A percentile compares a stretch with the other conserved stretches of the same genome.
Conservation (phyloP, 30 jellyfish, hydroid and myxozoan species). For the Aurelia aurita region DNA sequence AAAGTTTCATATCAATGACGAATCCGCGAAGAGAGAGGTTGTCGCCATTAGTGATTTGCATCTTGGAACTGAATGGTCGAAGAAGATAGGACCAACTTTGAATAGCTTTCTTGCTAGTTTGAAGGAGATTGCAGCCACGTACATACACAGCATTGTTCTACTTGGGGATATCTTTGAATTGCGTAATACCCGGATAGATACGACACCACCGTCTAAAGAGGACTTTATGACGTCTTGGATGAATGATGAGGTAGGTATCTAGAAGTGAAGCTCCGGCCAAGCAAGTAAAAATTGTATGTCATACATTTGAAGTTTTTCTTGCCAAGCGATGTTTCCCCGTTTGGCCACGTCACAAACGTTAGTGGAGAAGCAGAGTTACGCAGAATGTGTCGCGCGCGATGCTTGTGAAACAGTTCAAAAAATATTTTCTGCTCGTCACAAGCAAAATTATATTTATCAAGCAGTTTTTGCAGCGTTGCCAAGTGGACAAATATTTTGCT, state of each 20-base stretch:
- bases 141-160: slow-evolving; percentile 40
- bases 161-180: slow-evolving; percentile 61
- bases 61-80: slow-evolving; percentile 59
- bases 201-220: slow-evolving; percentile 52
- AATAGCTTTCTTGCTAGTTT: slow-evolving; percentile 6
- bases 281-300: no score
- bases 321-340: no score
- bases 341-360: no score
- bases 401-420: no score
- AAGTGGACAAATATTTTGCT: no score
- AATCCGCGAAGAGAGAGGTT: slow-evolving; percentile 44
- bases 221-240: slow-evolving; percentile 48
- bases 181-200: slow-evolving; percentile 40
- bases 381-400: no score
- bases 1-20: slow-evolving; percentile 21
- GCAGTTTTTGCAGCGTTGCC: no score
- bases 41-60: slow-evolving; percentile 50
- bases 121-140: slow-evolving; percentile 36
- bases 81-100: slow-evolving; percentile 44
- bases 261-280: no score
- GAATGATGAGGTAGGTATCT: slow-evolving; percentile 40
- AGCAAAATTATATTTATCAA: no score
- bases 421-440: no score
- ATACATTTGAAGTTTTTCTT: no score
- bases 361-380: no score